These are phyloP conservation scores for Oreochromis mossambicus DNA, from an alignment of 2,797 vertebrate species.

Conservation along the genomic window DNA sequence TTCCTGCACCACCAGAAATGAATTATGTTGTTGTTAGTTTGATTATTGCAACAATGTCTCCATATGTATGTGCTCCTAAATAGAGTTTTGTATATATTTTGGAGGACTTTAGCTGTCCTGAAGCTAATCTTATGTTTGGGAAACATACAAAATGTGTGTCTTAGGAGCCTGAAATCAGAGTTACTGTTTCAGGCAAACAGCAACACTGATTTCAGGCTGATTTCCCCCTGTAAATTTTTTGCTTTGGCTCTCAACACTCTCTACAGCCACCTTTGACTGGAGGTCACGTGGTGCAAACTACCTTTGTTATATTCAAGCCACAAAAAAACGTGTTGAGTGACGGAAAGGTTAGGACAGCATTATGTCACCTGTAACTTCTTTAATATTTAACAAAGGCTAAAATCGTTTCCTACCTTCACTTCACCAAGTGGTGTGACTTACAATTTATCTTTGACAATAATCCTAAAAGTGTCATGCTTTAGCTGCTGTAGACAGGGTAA, in stretches of 20 bases:
- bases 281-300: neutral
- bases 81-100: neutral
- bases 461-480: neutral
- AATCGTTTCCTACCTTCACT: neutral
- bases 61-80: neutral
- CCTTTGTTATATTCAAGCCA: neutral
- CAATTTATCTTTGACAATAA: neutral
- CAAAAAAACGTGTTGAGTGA: rapidly evolving
- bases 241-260: neutral
- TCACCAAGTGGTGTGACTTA: neutral
- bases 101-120: neutral
- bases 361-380: neutral
- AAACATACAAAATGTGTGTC: neutral
- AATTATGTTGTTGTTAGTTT: neutral
- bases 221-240: neutral
- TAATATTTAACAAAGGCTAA: neutral
- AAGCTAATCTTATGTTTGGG: neutral
- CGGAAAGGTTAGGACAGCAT: neutral
- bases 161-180: neutral
- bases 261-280: neutral
- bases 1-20: neutral
- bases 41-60: neutral
- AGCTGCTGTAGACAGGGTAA: neutral
- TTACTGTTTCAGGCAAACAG: neutral
- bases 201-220: no score